Base-by-base conservation (phyloP, 2,888 invertebrate genomes). In the Platypus cylindrus region DNA sequence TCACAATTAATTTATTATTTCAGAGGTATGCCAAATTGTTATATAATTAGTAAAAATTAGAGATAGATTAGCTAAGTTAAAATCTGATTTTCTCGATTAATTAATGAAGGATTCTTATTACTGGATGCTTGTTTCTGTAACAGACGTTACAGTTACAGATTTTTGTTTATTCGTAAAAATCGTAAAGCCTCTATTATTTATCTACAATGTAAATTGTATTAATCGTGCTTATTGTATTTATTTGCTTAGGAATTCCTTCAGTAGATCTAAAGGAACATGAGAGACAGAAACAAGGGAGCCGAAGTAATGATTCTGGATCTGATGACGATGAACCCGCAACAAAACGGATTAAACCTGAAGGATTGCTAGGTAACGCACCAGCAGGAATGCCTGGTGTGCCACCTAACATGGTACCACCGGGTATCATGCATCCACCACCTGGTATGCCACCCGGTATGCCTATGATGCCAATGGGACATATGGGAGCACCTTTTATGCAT, bases 181-280 rank as follows among this genome's bases (percentile, higher is more conserved):
- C n/a, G n/a, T n/a, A n/a, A n/a, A n/a, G n/a, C n/a, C n/a, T n/a
- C n/a, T n/a, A n/a, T n/a, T n/a, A n/a, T n/a, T n/a, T n/a, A n/a
- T n/a, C n/a, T n/a, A n/a, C n/a, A n/a, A n/a, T n/a, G n/a, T n/a
- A n/a, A n/a, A n/a, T n/a, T n/a, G n/a, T n/a, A n/a, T n/a, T n/a
- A n/a, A n/a, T n/a, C n/a, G n/a, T n/a, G n/a, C n/a, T n/a, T n/a
- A n/a, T n/a, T n/a, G n/a, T n/a, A n/a, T n/a, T n/a, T n/a, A n/a
- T n/a, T n/a, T n/a, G n/a, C n/a, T 46, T 29, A 62, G 62, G 62
- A 50, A 97, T 98, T 55, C 98, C 98, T 17, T 78, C 86, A 35
- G 87, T 85, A 52, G 95, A 97, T 68, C 62, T 93, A 44, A 83
- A 83, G 59, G 90, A 91, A 58, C 95, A 95, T 65, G 94, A 95